Evolutionary conservation across 1,140 invertebrate genomes (phyloP), one percentile per base, ranked within the genome.

Genomic region (Sycobia sp.): DNA sequence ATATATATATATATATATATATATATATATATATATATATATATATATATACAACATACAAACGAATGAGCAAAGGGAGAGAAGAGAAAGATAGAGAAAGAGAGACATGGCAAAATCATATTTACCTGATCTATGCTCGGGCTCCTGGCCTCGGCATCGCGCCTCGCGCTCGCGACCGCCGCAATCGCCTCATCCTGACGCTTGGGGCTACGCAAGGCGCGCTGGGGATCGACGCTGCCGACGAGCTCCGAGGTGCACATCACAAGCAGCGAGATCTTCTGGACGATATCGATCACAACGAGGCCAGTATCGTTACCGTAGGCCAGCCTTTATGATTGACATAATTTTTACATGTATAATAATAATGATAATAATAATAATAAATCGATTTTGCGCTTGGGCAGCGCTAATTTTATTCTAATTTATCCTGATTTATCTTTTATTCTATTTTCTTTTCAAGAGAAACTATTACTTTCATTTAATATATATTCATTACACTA

Each of bases 221-320:
- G 92, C 80, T 94, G 95, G 20, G 94, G 94, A 83, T 97, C 95
- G 76, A 85, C 83, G 62, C 89, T 87, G 59, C 92, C 92, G 84
- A 97, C 97, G 66, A 98, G 87, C 80, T 97, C 94, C 65, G 89
- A 85, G 65, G 91, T 90, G 66, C 88, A 88, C 73, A 93, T 84
- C 80, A 94, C 96, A 67, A 95, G 84, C 67, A 98, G 86, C 80
- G 92, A 91, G 61, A 89, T 87, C 83, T 94, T 95, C 81, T 97
- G 95, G 73, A 95, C 86, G 79, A 95, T 91, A 85, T 99, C 96
- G 71, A 98, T 88, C 80, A 98, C 90, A 72, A 95, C 94, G 73
- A 98, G 82, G 67, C 96, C 95, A 67, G 90, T 90, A 82, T 98
- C 95, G 80, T 95, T 97, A 71, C 96, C 96, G 85, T 97, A 98